Base-by-base conservation (phyloP, 2,113 vertebrate species). In the Lasiurus cinereus region DNA sequence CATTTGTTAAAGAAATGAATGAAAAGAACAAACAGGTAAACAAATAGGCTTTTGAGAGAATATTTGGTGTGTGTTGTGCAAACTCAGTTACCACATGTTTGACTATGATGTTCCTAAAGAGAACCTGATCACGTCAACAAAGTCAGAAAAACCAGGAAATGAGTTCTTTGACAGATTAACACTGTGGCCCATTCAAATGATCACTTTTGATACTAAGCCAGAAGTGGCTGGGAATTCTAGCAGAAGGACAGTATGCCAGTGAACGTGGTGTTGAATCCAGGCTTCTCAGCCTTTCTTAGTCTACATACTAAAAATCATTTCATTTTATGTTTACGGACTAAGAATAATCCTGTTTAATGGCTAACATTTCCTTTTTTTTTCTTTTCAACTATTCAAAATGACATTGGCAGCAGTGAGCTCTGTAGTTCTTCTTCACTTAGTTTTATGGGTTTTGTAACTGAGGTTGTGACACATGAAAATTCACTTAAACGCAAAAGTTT, bases 241-340 rank as follows among this genome's bases (percentile, higher is more conserved):
- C 10, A 50, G 91, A 90, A 67, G 19, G 69, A 67, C 5, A 43
- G 85, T 43, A 1, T 72, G 22, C 3, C 15, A 29, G 6, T 31
- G 46, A 50, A 22, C 27, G 6, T 33, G 11, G 74, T 1, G 0
- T 4, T 27, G 56, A 0, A 1, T 13, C 43, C 50, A 33, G 66
- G 67, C 9, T 27, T 94, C 54, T 94, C 46, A 0, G 1, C 6
- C 36, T 83, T 48, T 90, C 10, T 19, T 69, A 54, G 27, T 29
- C 85, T 50, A 0, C 33, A 62, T 22, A 31, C 4, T 24, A 46
- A 50, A 43, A 19, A 18, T 33, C 14, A 21, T 39, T 54, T 87
- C 72, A 31, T 59, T 93, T n/a, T 21, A 21, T 72, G 36, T 92
- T 88, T 83, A 78, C 16, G 27, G 72, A 27, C 76, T n/a, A 36